Conservation (phyloP, 2,888 invertebrate genomes). For the Mactromeris polynyma region DNA sequence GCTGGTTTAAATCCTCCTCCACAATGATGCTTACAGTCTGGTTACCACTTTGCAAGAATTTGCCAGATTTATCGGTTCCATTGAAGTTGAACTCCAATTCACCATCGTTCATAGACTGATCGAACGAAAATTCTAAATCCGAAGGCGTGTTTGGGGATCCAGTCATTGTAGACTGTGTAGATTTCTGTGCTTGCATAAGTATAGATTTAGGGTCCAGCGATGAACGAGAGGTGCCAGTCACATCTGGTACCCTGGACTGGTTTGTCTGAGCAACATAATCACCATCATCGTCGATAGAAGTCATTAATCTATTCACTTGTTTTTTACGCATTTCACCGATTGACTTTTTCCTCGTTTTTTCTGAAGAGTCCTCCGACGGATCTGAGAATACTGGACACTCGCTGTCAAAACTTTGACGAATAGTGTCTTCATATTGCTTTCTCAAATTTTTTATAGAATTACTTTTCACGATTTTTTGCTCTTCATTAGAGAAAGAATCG, state of each 20-base stretch:
- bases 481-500: constrained; percentile 53
- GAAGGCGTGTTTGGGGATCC: constrained; percentile 58
- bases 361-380: not conserved
- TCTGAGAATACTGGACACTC: constrained; percentile 59
- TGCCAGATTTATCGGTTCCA: constrained; percentile 13
- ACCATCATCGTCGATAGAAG: constrained; percentile 69
- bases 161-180: constrained; percentile 62
- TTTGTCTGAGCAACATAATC: constrained; percentile 70
- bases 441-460: constrained; percentile 61
- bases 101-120: constrained; percentile 50
- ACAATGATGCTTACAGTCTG: constrained; percentile 59
- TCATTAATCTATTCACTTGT: constrained; percentile 69
- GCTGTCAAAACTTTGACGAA: constrained; percentile 59
- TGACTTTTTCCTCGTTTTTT: not conserved
- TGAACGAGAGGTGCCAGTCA: not conserved
- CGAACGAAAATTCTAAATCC: constrained; percentile 59
- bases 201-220: constrained; percentile 12
- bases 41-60: not conserved
- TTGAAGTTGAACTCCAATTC: constrained; percentile 53
- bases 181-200: constrained; percentile 52
- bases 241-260: constrained; percentile 17
- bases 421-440: constrained; percentile 64
- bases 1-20: constrained; percentile 47
- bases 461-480: constrained; percentile 34
- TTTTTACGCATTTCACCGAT: constrained; percentile 69